phyloP scores from a whole-genome alignment of 2,888 invertebrate species.

The Tiliacea citrago region DNA sequence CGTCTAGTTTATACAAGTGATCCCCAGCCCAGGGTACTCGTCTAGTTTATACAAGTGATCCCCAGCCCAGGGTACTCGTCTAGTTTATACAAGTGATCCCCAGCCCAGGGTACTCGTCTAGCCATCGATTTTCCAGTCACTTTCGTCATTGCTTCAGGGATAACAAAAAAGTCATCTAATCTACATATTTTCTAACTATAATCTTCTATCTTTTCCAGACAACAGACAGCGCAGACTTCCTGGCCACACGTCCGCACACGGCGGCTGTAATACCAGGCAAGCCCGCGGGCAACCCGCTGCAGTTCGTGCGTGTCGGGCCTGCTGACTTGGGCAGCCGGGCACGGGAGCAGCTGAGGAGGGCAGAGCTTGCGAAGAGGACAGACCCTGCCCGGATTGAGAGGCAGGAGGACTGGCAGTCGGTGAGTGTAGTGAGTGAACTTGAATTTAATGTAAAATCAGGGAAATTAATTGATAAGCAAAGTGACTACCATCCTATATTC shows the following conservation, averaged over 20 bases:
- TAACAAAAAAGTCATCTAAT: too few species aligned
- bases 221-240: conserved; percentile 89
- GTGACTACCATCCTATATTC: too few species aligned
- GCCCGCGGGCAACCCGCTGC: conserved; percentile 96
- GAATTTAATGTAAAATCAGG: neutral
- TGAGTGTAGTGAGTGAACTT: conserved; percentile 83
- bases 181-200: conserved; percentile 12
- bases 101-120: too few species aligned
- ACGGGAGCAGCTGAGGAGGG: conserved; percentile 95
- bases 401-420: conserved; percentile 98
- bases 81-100: too few species aligned
- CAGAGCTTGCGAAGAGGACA: conserved; percentile 95
- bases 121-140: too few species aligned
- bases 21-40: too few species aligned
- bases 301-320: conserved; percentile 97
- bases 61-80: too few species aligned
- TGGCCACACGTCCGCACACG: conserved; percentile 87
- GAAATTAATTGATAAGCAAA: too few species aligned
- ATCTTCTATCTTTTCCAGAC: conserved; percentile 76
- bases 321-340: conserved; percentile 96
- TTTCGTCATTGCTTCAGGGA: too few species aligned
- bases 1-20: too few species aligned
- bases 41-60: too few species aligned
- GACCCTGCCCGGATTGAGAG: conserved; percentile 95
- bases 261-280: conserved; percentile 94